phyloP scores from a whole-genome alignment of 2,113 vertebrate species.

The Ctenomys sociabilis region DNA sequence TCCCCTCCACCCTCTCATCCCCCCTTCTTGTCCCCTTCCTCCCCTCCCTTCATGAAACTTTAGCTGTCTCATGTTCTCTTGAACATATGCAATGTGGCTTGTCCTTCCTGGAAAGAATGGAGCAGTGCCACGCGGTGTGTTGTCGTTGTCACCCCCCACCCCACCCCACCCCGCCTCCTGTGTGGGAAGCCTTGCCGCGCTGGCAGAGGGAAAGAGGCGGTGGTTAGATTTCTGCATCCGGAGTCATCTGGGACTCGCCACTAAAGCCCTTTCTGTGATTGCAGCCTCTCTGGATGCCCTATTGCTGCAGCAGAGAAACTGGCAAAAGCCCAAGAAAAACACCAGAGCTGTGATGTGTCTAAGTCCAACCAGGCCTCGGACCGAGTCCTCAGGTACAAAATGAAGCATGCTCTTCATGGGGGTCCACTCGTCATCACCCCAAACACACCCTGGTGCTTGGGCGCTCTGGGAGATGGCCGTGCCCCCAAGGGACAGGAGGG shows the following conservation, averaged over 20 bases:
- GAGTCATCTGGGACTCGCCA: slow-evolving; percentile 73
- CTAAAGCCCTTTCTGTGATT: slow-evolving; percentile 85
- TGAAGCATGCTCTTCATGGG: background rate
- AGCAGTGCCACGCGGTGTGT: fast-evolving
- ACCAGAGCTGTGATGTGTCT: slow-evolving; percentile 94
- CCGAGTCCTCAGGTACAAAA: slow-evolving; percentile 95
- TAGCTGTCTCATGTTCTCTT: background rate
- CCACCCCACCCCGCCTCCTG: background rate
- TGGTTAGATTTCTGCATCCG: slow-evolving; percentile 66
- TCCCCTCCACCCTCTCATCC: background rate
- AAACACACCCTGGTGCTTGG: background rate
- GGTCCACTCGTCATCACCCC: background rate
- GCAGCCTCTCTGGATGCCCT: slow-evolving; percentile 98
- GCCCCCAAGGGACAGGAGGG: background rate
- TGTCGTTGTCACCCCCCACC: too few species aligned
- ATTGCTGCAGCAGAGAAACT: slow-evolving; percentile 99
- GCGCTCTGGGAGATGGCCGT: background rate
- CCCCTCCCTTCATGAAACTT: background rate
- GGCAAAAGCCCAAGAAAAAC: slow-evolving; percentile 99
- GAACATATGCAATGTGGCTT: background rate
- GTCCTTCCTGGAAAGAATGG: fast-evolving
- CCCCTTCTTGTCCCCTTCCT: too few species aligned
- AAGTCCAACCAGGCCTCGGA: slow-evolving; percentile 98
- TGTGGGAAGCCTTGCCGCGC: slow-evolving; percentile 36
- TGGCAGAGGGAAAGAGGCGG: slow-evolving; percentile 71